Base-by-base conservation (phyloP, 1,140 invertebrate genomes). In the Bathynomus jamesi region DNA sequence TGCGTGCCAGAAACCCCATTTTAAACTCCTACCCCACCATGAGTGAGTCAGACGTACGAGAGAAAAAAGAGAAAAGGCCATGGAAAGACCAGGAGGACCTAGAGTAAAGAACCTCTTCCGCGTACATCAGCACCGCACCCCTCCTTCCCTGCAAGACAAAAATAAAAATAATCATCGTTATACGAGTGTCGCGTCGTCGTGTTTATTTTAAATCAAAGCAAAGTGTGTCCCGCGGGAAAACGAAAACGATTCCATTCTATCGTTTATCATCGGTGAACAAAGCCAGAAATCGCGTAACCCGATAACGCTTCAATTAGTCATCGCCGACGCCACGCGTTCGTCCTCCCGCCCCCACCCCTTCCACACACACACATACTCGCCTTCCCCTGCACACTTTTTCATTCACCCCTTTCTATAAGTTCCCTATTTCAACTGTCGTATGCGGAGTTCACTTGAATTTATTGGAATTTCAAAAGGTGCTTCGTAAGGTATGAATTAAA, bases 251-350 rank as follows among this genome's bases (percentile, higher is more conserved):
- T 53, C 21, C 21, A 53, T 7, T 53, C 40, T 21, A 53, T 53
- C 40, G 40, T 53, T 53, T 53, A 53, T 53, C 40, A 53, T 53
- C 2, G 21, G 40, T 21, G 40, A 53, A 53, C 40, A 53, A 53
- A 53, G 40, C 40, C 40, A 21, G 40, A 11, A 53, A 53, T 53
- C 40, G 40, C 40, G 40, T 53, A 53, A 53, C 40, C 40, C 40
- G 40, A 53, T 53, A 53, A 53, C 40, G 40, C 40, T 53, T 53
- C 40, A 53, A 53, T 53, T 53, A 53, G 40, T 53, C 40, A 53
- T 53, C 40, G 40, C 40, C 13, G 40, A 53, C 40, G 40, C 21
- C 40, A n/a, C n/a, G n/a, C n/a, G n/a, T n/a, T n/a, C n/a, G n/a
- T n/a, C n/a, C n/a, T n/a, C n/a, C n/a, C n/a, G n/a, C n/a, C n/a